Evolutionary conservation across 2,888 invertebrate genomes (phyloP), one percentile per base, ranked within the genome.

Genomic region (Tortrix viridana): DNA sequence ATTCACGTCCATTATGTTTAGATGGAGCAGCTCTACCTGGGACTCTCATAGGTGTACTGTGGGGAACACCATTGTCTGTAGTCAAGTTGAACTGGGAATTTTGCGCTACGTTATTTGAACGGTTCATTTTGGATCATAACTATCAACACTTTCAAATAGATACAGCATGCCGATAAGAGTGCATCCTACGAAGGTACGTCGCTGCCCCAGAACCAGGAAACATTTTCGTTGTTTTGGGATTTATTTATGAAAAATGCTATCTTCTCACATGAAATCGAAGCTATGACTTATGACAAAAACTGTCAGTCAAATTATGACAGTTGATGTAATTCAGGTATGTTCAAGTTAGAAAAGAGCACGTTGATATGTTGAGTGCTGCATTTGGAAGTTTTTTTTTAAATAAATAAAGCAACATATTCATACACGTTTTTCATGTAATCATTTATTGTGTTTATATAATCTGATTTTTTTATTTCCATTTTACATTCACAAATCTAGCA

Each of bases 1-100:
- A 71, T 65, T 90, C 89, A 19, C 88, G 85, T 52, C 77, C 76
- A 74, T 81, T 84, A 23, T 81, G 81, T 70, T 72, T 79, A 4
- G 88, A 82, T 58, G 79, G 72, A 46, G 82, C 74, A 52, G 84
- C 73, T 67, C 75, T 79, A 65, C 70, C 76, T 48, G 84, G 80
- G 44, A 77, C 72, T 65, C 74, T 81, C 67, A 79, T 71, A 18
- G 82, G 71, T 58, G 74, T 68, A 69, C 75, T 81, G 71, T 79
- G 80, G 38, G 71, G 71, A 57, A 75, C 71, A 66, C 76, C 75
- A 71, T 77, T 79, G 56, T 77, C 79, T 60, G 81, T 70, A 66
- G 79, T 69, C 56, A 63, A 43, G 50, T 79, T 77, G 61, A 81
- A 60, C 63, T 84, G 80, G 38, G 85, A 74, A 71, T 74, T 80